Evolutionary conservation across 2,797 vertebrate species (phyloP).

Genomic region (Diglossa cyanea): DNA sequence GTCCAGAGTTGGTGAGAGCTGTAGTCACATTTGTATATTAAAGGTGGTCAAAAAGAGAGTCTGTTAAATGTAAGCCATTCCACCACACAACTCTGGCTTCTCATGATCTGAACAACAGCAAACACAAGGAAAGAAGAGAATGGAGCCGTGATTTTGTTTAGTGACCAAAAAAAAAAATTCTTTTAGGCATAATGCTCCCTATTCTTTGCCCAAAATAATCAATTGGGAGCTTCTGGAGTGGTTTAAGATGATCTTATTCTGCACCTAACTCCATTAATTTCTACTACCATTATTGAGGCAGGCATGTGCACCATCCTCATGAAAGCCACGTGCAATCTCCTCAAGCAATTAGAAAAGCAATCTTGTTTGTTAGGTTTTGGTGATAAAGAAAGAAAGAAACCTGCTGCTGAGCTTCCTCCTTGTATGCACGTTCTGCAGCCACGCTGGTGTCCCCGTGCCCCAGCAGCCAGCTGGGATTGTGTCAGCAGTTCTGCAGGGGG

Average conservation of each 20-base stretch:
- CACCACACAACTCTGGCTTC: neutral
- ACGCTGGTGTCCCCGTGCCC: fast-evolving
- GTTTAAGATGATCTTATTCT: neutral
- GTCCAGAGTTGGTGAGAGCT: neutral
- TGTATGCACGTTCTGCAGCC: fast-evolving
- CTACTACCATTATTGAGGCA: neutral
- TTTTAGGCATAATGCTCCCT: neutral
- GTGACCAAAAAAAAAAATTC: neutral
- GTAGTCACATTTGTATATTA: neutral
- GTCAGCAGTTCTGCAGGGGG: fast-evolving
- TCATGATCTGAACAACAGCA: neutral
- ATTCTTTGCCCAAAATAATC: neutral
- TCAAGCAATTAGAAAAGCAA: neutral
- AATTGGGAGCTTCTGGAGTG: neutral
- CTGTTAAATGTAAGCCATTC: neutral
- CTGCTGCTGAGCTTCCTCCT: neutral
- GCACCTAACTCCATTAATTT: neutral
- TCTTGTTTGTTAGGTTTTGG: neutral
- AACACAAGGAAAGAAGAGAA: neutral
- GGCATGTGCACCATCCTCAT: neutral
- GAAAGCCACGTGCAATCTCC: neutral
- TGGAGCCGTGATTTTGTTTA: neutral
- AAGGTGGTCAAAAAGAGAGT: neutral
- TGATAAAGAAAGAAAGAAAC: neutral
- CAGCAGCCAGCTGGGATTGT: neutral